A percentile compares a stretch with the other conserved stretches of the same genome.
Conservation (phyloP, 1,140 invertebrate species). For the Danaus plexippus region DNA sequence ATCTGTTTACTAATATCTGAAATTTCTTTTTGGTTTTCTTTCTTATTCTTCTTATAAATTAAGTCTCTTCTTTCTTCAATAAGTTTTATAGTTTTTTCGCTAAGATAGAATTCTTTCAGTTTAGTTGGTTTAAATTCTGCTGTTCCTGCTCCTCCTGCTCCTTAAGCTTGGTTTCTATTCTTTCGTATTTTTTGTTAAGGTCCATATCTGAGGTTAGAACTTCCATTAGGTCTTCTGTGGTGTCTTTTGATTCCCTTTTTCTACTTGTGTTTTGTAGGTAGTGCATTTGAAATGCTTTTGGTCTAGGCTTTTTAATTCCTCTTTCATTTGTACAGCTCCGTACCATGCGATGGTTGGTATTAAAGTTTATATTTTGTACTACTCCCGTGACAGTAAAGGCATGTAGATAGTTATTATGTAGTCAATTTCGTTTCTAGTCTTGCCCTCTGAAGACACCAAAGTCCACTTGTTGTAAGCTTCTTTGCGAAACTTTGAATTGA, state of each 20-base stretch:
- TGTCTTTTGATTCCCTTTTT: not conserved
- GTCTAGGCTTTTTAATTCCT: conserved; percentile 20
- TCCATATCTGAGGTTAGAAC: not conserved
- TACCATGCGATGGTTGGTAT: conserved; percentile 37
- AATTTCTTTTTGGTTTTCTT: conserved; percentile 22
- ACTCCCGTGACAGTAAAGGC: no score
- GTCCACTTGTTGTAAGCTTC: conserved; percentile 30
- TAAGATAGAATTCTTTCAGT: conserved; percentile 16
- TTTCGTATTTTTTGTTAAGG: not conserved
- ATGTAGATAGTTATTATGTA: no score
- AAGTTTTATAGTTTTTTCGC: conserved; percentile 21
- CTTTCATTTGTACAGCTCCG: conserved; percentile 22
- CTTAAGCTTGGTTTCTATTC: conserved; percentile 6
- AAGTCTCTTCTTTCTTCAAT: conserved; percentile 24
- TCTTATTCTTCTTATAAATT: conserved; percentile 17
- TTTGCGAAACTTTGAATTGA: conserved; percentile 30
- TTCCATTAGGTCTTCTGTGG: conserved; percentile 7
- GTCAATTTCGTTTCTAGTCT: no score
- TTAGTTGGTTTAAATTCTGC: conserved; percentile 14
- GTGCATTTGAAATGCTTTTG: conserved; percentile 17
- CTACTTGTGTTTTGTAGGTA: not conserved
- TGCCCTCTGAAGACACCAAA: conserved; percentile 29
- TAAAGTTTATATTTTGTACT: conserved; percentile 39
- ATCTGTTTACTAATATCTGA: conserved; percentile 23
- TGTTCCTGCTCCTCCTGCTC: no score